Base-by-base conservation (phyloP, 1,140 invertebrate species). In the Drosophila bifasciata region DNA sequence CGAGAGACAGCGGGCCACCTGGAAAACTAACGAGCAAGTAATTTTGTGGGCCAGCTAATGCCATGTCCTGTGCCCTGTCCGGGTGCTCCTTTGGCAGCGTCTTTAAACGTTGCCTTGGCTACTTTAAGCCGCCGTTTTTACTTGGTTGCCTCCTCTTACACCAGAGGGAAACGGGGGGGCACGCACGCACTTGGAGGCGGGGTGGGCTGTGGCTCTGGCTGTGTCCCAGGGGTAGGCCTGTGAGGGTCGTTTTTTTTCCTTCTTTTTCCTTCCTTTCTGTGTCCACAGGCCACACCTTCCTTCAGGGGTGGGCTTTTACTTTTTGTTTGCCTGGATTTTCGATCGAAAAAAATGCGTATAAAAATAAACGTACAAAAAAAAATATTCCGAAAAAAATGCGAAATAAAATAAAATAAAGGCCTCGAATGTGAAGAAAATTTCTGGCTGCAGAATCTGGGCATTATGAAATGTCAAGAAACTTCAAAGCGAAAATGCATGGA, bases 381-480 rank as follows among this genome's bases (percentile, higher is more conserved):
- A 41, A 56, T 21, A 44, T 39, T 6, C 11, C 13, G 28, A 41
- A 25, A 49, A 48, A 75, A 73, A 50, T 16, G 17, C 28, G 36
- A 21, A 15, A 41, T 39, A 74, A 56, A 69, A 69, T 25, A 49
- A 73, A 63, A 73, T 68, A 55, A 68, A 68, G 67, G 36, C 17
- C 19, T 21, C 2, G 67, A 68, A 67, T 68, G 41, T 39, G 64
- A 45, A 63, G 50, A 50, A 55, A 73, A 50, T 51, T 68, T 74
- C 68, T 74, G 48, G 15, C 23, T 67, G 36, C 45, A 60, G 76
- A 86, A 86, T 88, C 86, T 72, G 86, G n/a, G n/a, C 86, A 71
- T 90, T 86, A 83, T 88, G 78, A 90, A 90, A 90, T 90, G 88
- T 90, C 88, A 90, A 90, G n/a, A 36, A 90, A 90, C 88, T 90